Evolutionary conservation across 2,888 invertebrate genomes (phyloP), one percentile per base, ranked within the genome.

Genomic region (Lycophotia porphyrea): DNA sequence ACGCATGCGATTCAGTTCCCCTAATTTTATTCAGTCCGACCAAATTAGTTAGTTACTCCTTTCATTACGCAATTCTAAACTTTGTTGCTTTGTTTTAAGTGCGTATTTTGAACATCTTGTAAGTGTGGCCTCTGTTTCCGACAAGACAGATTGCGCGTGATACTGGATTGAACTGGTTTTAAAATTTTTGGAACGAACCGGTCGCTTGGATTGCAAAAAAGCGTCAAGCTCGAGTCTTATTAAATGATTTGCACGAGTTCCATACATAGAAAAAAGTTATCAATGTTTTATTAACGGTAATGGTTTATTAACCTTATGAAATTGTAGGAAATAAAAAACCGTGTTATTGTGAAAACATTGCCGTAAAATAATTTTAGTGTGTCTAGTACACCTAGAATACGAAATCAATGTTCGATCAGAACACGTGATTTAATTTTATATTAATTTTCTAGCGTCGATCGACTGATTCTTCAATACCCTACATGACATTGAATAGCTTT

Each of bases 121-220:
- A 65, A 18, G 67, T 13, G 44, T 36, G 11, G 70, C 60, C 70
- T 72, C 71, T 69, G 80, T 76, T 73, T 80, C 80, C 75, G 80
- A 76, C 84, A 86, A 84, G 74, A 84, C 67, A 76, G 79, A 85
- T 81, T 87, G 84, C 84, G 76, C 69, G 65, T 64, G 73, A 78
- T 85, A 88, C 87, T 74, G 89, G 84, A 88, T 86, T 80, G 71
- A 88, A 89, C 88, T 80, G 85, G 89, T 89, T 88, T 80, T 70
- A 34, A 80, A 84, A 76, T 69, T 81, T 85, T 85, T 75, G 73
- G 84, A 78, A 55, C 71, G 58, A 82, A 87, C 87, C 81, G 80
- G 87, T 87, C 68, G 76, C 49, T 71, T 44, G 69, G 71, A 49
- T 58, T 61, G 70, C 75, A 75, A 80, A 84, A 81, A 67, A 39